Evolutionary conservation across 2,797 vertebrate genomes (phyloP).

Genomic region (Podargus strigoides): DNA sequence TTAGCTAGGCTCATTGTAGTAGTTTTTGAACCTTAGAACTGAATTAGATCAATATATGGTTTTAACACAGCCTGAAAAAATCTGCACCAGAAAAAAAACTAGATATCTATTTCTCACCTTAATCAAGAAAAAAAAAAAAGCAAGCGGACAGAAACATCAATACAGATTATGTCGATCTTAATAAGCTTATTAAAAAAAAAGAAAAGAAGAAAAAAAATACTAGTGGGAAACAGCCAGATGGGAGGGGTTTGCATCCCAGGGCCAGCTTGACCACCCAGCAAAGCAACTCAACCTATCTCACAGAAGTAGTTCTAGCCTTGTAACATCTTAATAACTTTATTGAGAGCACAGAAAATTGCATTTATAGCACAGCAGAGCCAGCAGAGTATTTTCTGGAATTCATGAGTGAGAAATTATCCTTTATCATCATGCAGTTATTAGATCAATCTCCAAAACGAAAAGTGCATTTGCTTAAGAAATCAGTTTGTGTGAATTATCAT

Average conservation of each 20-base stretch:
- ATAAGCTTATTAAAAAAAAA: background rate
- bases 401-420: background rate
- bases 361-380: background rate
- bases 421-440: background rate
- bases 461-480: background rate
- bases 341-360: background rate
- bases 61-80: background rate
- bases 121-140: background rate
- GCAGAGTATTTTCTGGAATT: background rate
- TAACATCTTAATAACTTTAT: background rate
- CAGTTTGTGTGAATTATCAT: background rate
- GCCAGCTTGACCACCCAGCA: background rate
- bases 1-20: background rate
- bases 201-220: rapidly evolving
- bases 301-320: background rate
- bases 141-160: background rate
- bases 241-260: background rate
- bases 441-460: background rate
- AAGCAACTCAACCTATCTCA: background rate
- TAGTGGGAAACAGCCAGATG: background rate
- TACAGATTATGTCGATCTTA: background rate
- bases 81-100: background rate
- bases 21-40: background rate
- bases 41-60: background rate
- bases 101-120: background rate